phyloP scores from a whole-genome alignment of 1,140 invertebrate genomes.

The Palaemon carinicauda region DNA sequence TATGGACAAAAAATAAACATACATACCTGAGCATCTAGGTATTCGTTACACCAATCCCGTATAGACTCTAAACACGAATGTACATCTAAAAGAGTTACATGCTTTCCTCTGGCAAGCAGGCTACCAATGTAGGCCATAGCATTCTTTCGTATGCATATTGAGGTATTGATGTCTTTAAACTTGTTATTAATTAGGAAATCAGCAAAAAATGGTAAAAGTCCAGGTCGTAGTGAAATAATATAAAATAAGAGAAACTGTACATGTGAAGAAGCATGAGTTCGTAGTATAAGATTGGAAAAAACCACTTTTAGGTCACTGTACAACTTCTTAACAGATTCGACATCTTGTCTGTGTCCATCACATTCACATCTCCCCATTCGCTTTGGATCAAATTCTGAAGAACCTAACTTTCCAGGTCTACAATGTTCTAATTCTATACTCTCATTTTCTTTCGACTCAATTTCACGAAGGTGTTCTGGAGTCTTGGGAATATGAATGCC shows the following conservation, averaged over 20 bases:
- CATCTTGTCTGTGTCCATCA: slow-evolving; percentile 37
- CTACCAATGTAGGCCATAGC: slow-evolving; percentile 80
- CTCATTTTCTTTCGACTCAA: background rate
- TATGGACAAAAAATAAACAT: too few species aligned
- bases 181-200: slow-evolving; percentile 66
- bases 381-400: background rate
- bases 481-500: background rate
- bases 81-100: slow-evolving; percentile 72
- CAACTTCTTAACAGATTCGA: slow-evolving; percentile 28
- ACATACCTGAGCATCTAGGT: slow-evolving; percentile 72
- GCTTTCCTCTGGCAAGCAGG: slow-evolving; percentile 76
- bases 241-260: slow-evolving; percentile 81
- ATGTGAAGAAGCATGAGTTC: slow-evolving; percentile 77
- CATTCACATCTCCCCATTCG: slow-evolving; percentile 46
- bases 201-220: slow-evolving; percentile 77
- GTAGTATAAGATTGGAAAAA: slow-evolving; percentile 79
- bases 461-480: background rate
- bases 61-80: slow-evolving; percentile 74
- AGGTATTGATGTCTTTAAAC: slow-evolving; percentile 73
- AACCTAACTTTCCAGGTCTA: background rate
- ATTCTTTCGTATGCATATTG: slow-evolving; percentile 74
- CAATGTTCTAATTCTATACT: background rate
- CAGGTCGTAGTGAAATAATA: slow-evolving; percentile 75
- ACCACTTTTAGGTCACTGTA: slow-evolving; percentile 68
- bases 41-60: slow-evolving; percentile 77